Evolutionary conservation across 2,113 vertebrate species (phyloP).

Genomic region (Phyllopteryx taeniolatus): DNA sequence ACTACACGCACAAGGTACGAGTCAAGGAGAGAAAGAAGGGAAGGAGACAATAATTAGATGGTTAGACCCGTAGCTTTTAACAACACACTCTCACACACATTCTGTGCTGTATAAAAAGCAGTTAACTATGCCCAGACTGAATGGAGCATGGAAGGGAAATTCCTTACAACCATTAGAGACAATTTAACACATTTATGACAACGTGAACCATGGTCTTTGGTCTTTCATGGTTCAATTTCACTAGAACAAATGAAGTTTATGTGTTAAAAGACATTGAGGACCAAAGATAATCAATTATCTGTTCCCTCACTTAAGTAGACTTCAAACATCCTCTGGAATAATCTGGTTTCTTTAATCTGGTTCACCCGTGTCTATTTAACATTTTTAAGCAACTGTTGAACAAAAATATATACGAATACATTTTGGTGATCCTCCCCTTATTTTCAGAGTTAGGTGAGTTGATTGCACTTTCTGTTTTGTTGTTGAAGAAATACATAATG

Average conservation of each 20-base stretch:
- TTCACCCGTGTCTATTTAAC: too few species aligned
- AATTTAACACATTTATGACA: neutral
- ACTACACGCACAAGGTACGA: constrained; percentile 72
- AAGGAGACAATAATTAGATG: neutral
- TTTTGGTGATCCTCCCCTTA: too few species aligned
- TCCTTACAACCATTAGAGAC: neutral
- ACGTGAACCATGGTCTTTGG: neutral
- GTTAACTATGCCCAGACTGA: neutral
- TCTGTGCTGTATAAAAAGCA: neutral
- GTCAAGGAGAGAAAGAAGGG: neutral
- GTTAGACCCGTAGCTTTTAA: neutral
- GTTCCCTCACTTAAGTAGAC: neutral
- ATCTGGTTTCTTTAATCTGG: too few species aligned
- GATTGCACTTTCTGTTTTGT: too few species aligned
- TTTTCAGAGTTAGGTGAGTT: too few species aligned
- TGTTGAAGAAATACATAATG: too few species aligned
- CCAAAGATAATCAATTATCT: neutral
- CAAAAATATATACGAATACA: too few species aligned
- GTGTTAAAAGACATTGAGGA: neutral
- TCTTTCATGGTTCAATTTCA: neutral
- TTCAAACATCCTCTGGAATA: neutral
- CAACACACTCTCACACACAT: neutral
- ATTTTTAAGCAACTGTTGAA: too few species aligned
- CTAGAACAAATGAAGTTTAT: neutral
- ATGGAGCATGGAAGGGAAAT: neutral